Base-by-base conservation (phyloP, 1,140 invertebrate species). In the Listronotus oregonensis region DNA sequence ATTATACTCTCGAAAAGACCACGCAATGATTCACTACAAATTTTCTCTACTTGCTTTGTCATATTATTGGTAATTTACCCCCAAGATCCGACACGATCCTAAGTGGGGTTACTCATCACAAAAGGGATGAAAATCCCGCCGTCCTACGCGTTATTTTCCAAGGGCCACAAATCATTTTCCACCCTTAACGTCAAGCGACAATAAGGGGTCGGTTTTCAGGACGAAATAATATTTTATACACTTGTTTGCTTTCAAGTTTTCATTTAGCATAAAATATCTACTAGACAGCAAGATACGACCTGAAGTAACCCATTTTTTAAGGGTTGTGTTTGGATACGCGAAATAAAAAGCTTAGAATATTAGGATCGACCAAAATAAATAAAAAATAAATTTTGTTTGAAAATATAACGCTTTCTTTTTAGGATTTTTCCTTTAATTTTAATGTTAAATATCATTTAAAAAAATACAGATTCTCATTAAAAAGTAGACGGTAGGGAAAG, bases 91-190 rank as follows among this genome's bases (percentile, higher is more conserved):
- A 40, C 44, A 46, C 52, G 27, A 9, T 64, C 52, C 54, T 64
- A 62, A 62, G 50, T 62, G 60, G 47, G 60, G 60, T 62, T 62
- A 62, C 49, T 62, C 60, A 62, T 62, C 60, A 62, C 60, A 62
- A 62, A 62, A 62, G 60, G 60, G 60, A 52, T 54, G 49, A 62
- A 60, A 46, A 60, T 60, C 58, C 58, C 46, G 44, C 17, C 34
- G 34, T 37, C 34, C 34, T 37, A 37, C 34, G 47, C 46, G 46
- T 47, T 61, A 61, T 61, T 61, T 61, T 61, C 58, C 58, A 32
- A 61, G 58, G 47, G 49, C 49, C 58, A 61, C 58, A 61, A 61
- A 61, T 61, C 58, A 61, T 61, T 61, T 61, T 61, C 58, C 58
- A 43, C 58, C 58, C 58, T 61, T 61, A 50, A 31, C 39, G 49